Percentiles rank a stretch among this genome's conserved stretches.
Conservation (phyloP, 1,140 invertebrate genomes). For the Panulirus ornatus region DNA sequence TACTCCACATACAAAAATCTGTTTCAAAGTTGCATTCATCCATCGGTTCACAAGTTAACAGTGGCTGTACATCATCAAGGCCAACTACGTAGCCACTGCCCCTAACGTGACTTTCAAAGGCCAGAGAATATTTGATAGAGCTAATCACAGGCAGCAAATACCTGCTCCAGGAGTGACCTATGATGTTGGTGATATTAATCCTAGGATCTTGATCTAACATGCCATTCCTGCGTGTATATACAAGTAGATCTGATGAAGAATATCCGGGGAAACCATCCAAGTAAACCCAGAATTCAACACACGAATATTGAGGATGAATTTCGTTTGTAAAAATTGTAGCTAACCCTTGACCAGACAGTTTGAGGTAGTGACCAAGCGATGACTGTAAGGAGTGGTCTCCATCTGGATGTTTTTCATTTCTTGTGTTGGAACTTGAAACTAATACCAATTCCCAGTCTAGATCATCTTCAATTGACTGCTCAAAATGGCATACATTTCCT, state of each 20-base stretch:
- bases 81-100: constrained; percentile 27
- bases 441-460: constrained; percentile 47
- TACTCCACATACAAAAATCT: constrained; percentile 63
- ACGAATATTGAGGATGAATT: constrained; percentile 52
- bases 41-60: constrained; percentile 52
- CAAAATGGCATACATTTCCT: constrained; percentile 52
- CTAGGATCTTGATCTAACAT: constrained; percentile 9
- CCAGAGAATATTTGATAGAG: constrained; percentile 42
- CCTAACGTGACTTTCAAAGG: constrained; percentile 37
- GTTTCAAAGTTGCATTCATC: constrained; percentile 64
- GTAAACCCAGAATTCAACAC: constrained; percentile 65
- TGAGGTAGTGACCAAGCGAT: constrained; percentile 53
- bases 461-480: constrained; percentile 54
- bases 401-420: constrained; percentile 3
- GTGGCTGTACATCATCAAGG: constrained; percentile 60
- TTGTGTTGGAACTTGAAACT: neutral
- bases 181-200: constrained; percentile 1
- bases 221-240: constrained; percentile 34
- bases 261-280: constrained; percentile 31
- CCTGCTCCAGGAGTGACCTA: constrained; percentile 29
- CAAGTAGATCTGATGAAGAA: constrained; percentile 16
- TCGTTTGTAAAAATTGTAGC: constrained; percentile 49
- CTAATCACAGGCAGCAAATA: constrained; percentile 40
- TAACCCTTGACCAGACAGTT: constrained; percentile 12
- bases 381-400: constrained; percentile 56